Base-by-base conservation (phyloP, 2,888 invertebrate species). In the Lycocerus yunnanus region DNA sequence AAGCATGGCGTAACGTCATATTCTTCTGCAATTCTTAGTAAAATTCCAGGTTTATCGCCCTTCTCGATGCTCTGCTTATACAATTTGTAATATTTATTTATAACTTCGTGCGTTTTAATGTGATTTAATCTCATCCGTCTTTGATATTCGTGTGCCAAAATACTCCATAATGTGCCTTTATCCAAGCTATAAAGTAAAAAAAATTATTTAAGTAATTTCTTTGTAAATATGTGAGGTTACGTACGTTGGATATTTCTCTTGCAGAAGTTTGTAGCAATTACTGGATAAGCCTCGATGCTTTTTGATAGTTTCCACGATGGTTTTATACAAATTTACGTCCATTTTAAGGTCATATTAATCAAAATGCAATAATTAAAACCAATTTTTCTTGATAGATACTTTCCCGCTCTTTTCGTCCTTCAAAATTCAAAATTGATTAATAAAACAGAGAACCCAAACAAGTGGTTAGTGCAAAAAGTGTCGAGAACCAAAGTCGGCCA, bases 141-240 rank as follows among this genome's bases (percentile, higher is more conserved):
- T 83, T 92, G 91, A 65, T 92, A 89, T 81, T 93, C 90, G 63
- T 91, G 88, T 20, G 91, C 90, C 73, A 94, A 84, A 80, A 95
- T 94, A 84, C 94, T 94, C 70, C 91, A 91, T 58, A 95, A 82
- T 0, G 94, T 92, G 69, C 89, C 86, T 63, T 88, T 84, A 66
- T 90, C 89, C 70, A 93, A 84, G 63, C 92, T 92, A 3, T 24
- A 24, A n/a, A n/a, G 5, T 81, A 75, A 86, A 83, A 76, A 83
- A 83, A 73, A 81, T 65, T 59, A 78, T 60, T 68, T 74, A 76
- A 71, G 65, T 71, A 68, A 6, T 71, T 77, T n/a, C n/a, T 21
- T 69, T 21, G n/a, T 69, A 60, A 68, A 59, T 70, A 72, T 66
- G 58, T 61, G 27, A 74, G 68, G 43, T 63, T 67, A 66, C 73